These are phyloP conservation scores for Yponomeuta cagnagella DNA, from an alignment of 2,888 invertebrate genomes.

Conservation along the genomic window DNA sequence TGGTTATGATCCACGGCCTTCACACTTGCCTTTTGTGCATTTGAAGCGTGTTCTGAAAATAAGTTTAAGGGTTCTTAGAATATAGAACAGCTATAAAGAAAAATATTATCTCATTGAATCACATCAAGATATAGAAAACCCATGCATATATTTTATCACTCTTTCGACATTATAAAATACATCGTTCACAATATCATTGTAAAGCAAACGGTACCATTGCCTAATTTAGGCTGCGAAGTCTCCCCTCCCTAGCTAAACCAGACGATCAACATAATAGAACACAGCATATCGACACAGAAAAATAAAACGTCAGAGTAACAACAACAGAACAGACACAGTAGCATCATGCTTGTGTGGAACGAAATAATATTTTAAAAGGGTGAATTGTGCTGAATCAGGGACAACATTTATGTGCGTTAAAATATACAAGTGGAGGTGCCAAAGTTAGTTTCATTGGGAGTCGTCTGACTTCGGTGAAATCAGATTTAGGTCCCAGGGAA, in stretches of 20 bases:
- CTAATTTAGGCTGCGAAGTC: background rate
- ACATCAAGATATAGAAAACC: slow-evolving; percentile 17
- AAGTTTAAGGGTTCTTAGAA: slow-evolving; percentile 3
- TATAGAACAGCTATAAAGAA: background rate
- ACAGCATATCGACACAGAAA: background rate
- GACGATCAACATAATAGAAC: background rate
- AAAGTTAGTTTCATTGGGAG: slow-evolving; percentile 22
- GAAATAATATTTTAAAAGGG: slow-evolving; percentile 37
- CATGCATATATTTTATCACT: slow-evolving; percentile 16
- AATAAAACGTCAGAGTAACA: slow-evolving; percentile 1
- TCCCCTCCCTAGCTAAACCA: background rate
- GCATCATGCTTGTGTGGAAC: slow-evolving; percentile 49
- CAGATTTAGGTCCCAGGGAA: slow-evolving; percentile 37
- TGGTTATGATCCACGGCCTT: slow-evolving; percentile 53
- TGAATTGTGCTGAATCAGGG: slow-evolving; percentile 47
- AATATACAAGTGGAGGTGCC: slow-evolving; percentile 57
- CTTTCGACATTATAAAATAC: background rate
- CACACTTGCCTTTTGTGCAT: slow-evolving; percentile 35
- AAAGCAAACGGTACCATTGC: background rate
- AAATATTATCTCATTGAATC: background rate
- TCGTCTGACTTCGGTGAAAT: slow-evolving; percentile 16
- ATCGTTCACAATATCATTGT: background rate
- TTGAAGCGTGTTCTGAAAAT: slow-evolving; percentile 42
- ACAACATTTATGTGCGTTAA: slow-evolving; percentile 63
- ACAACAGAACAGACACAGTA: slow-evolving; percentile 18